Conservation (phyloP, 2,888 invertebrate genomes). For the Mesodorylaimus sp. region DNA sequence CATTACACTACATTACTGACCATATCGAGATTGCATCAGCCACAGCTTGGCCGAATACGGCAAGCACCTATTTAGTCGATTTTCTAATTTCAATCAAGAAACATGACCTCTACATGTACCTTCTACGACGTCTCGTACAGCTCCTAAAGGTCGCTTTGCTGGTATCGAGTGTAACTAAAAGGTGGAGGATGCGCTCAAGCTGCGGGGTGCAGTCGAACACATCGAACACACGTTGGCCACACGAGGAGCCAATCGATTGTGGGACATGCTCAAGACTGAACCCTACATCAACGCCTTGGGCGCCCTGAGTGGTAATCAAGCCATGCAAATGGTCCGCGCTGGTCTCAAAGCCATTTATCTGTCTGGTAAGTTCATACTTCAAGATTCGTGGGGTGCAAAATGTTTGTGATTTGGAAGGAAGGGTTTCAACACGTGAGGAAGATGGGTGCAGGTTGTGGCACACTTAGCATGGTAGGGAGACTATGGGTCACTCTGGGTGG, state of each 20-base stretch:
- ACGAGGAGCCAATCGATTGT: constrained; percentile 30
- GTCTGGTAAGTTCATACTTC: constrained; percentile 23
- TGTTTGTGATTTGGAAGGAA: no score
- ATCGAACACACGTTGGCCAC: constrained; percentile 31
- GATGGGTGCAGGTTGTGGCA: no score
- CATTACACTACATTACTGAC: no score
- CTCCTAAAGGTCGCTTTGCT: constrained; percentile 28
- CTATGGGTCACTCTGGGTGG: no score
- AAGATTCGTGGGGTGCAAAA: no score
- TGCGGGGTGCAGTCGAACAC: constrained; percentile 28
- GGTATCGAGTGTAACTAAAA: constrained; percentile 16
- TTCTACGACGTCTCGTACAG: constrained; percentile 22
- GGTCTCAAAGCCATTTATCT: constrained; percentile 32
- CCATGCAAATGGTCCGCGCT: constrained; percentile 32
- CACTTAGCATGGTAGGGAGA: no score
- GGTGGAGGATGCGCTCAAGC: constrained; percentile 22
- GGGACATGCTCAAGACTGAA: constrained; percentile 27
- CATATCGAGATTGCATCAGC: no score
- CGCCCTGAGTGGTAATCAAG: constrained; percentile 32
- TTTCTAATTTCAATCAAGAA: no score
- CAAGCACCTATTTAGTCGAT: no score
- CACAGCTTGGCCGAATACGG: no score
- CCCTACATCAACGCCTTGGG: constrained; percentile 31
- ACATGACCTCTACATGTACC: no score
- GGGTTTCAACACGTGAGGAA: no score